Evolutionary conservation across 1,140 invertebrate genomes (phyloP).

Genomic region (Plectrocnemia conspersa): DNA sequence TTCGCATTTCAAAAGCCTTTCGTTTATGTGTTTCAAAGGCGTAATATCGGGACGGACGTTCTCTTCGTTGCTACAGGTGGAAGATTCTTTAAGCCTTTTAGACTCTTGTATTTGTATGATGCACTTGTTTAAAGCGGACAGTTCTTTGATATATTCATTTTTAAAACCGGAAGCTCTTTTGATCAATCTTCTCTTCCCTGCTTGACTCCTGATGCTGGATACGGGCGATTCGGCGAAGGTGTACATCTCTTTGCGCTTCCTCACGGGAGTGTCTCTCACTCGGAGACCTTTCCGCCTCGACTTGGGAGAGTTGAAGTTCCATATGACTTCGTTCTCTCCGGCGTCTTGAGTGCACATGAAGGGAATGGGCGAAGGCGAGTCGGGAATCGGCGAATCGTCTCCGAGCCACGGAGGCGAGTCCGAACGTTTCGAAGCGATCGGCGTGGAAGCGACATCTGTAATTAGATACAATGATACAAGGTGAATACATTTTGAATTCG

Average conservation of each 20-base stretch:
- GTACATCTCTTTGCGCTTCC: constrained; percentile 40
- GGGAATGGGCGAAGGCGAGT: constrained; percentile 46
- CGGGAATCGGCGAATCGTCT: constrained; percentile 29
- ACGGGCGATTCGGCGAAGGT: constrained; percentile 38
- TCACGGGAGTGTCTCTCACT: constrained; percentile 44
- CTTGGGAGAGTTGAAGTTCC: constrained; percentile 50
- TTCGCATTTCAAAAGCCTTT: constrained; percentile 36
- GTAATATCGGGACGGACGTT: too few relatives aligned
- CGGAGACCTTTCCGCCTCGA: constrained; percentile 37
- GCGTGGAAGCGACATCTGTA: constrained; percentile 47
- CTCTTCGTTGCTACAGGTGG: too few relatives aligned
- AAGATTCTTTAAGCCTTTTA: too few relatives aligned
- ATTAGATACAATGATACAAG: constrained; percentile 21
- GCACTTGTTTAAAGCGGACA: constrained; percentile 41
- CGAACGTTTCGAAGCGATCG: constrained; percentile 39
- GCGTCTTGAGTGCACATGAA: constrained; percentile 52
- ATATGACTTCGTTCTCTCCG: constrained; percentile 49
- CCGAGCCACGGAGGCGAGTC: constrained; percentile 45
- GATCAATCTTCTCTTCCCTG: too few relatives aligned
- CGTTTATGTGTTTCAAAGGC: constrained; percentile 42
- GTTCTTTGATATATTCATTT: too few relatives aligned
- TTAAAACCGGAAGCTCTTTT: too few relatives aligned
- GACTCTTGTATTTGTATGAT: too few relatives aligned
- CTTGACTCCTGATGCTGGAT: constrained; percentile 40
- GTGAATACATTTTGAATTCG: background rate